phyloP scores from a whole-genome alignment of 2,113 vertebrate genomes.

The Podocnemis expansa region DNA sequence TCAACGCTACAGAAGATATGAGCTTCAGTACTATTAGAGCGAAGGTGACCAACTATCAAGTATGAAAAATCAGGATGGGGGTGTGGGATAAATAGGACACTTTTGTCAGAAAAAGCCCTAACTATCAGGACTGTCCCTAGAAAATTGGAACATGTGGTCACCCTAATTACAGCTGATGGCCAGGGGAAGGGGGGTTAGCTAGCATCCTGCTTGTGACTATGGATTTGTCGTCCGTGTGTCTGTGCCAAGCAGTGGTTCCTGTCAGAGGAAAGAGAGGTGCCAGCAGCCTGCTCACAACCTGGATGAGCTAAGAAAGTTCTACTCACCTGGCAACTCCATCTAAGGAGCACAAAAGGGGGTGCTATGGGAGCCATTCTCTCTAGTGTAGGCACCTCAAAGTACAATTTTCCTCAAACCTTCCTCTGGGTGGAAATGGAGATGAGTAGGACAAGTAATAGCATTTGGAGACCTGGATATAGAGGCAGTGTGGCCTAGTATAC shows the following conservation, averaged over 20 bases:
- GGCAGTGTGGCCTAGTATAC: no score
- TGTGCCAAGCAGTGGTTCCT: background rate
- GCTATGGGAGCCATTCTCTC: background rate
- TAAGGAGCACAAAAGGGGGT: background rate
- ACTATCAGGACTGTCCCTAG: no score
- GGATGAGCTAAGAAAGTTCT: background rate
- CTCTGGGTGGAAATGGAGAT: background rate
- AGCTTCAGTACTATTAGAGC: fast-evolving
- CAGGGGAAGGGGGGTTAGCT: background rate
- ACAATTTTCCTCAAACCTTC: background rate
- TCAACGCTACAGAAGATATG: background rate
- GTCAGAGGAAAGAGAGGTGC: background rate
- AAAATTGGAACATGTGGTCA: no score
- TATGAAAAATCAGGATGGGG: no score
- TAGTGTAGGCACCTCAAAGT: fast-evolving
- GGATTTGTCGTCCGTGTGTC: background rate
- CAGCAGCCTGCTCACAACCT: background rate
- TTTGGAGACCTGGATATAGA: no score
- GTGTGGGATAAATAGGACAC: no score
- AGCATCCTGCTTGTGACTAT: background rate
- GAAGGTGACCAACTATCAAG: no score
- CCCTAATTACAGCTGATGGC: background rate
- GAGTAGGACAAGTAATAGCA: background rate
- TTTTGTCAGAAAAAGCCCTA: no score
- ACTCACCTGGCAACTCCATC: background rate